phyloP scores from a whole-genome alignment of 2,113 vertebrate genomes.

The Tetrax tetrax region DNA sequence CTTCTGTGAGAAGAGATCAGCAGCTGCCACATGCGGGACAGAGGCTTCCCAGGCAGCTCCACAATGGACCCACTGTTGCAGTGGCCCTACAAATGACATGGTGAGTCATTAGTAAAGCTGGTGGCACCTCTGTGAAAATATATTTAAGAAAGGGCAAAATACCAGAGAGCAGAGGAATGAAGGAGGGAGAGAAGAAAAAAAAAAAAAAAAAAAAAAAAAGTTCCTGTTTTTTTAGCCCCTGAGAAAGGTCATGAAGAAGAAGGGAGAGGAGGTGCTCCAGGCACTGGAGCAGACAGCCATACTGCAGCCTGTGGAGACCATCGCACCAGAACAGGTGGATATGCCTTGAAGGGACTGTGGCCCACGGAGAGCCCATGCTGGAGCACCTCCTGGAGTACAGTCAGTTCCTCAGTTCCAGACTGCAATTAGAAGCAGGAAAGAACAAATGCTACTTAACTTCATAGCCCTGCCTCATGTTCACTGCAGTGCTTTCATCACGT shows the following conservation, averaged over 20 bases:
- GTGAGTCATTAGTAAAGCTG: not conserved
- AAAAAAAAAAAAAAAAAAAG: not conserved
- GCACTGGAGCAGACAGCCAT: not conserved
- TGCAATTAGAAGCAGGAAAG: not conserved
- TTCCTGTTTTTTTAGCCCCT: not conserved
- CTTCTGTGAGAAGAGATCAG: not conserved
- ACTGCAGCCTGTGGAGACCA: not conserved
- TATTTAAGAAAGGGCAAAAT: not conserved
- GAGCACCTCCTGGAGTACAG: not conserved
- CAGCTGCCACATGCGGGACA: not conserved
- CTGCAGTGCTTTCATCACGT: not conserved
- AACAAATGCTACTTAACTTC: not conserved
- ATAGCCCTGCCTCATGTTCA: not conserved
- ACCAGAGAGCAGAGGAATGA: not conserved
- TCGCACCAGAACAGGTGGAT: not conserved
- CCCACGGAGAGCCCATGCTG: not conserved
- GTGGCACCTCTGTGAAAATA: not conserved
- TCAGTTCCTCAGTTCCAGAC: not conserved
- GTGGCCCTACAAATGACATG: not conserved
- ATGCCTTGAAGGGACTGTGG: not conserved
- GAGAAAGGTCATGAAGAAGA: not conserved
- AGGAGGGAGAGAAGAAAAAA: not conserved
- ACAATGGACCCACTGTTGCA: not conserved
- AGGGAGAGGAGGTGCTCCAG: not conserved
- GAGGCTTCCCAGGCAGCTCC: not conserved